Conservation (phyloP, 1,140 invertebrate species). For the Apis florea region DNA sequence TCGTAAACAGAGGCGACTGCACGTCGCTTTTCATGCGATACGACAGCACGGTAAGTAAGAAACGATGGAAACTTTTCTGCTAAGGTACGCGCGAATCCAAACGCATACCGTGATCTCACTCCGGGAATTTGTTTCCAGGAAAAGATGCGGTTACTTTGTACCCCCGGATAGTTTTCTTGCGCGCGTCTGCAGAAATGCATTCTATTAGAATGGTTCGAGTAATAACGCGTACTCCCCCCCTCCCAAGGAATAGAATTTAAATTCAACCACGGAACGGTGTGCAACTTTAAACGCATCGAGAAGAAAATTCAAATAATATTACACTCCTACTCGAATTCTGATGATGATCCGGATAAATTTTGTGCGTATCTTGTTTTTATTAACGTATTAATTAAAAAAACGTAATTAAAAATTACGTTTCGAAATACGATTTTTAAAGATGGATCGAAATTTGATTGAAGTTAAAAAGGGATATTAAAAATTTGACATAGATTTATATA, state of each 20-base stretch:
- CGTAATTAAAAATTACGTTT: too few relatives aligned
- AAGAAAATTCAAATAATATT: slow-evolving; percentile 6
- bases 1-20: slow-evolving; percentile 7
- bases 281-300: background rate
- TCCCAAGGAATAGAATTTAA: slow-evolving; percentile 24
- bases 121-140: slow-evolving; percentile 32
- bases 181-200: slow-evolving; percentile 24
- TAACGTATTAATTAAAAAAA: too few relatives aligned
- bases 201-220: slow-evolving; percentile 16
- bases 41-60: slow-evolving; percentile 5
- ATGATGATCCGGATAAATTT: background rate
- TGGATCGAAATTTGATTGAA: too few relatives aligned
- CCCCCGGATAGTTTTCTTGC: slow-evolving; percentile 23
- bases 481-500: too few relatives aligned
- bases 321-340: background rate
- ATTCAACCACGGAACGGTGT: slow-evolving; percentile 11
- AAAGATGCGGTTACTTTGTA: slow-evolving; percentile 34
- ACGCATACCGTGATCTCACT: slow-evolving; percentile 16
- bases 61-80: slow-evolving; percentile 41
- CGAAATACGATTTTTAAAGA: too few relatives aligned
- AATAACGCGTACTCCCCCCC: slow-evolving; percentile 1
- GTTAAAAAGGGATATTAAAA: too few relatives aligned
- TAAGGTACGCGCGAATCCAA: slow-evolving; percentile 32
- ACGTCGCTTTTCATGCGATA: background rate
- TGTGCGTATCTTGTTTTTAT: too few relatives aligned